These are phyloP conservation scores for Sparus aurata DNA, from an alignment of 2,797 vertebrate species.

Conservation along the genomic window DNA sequence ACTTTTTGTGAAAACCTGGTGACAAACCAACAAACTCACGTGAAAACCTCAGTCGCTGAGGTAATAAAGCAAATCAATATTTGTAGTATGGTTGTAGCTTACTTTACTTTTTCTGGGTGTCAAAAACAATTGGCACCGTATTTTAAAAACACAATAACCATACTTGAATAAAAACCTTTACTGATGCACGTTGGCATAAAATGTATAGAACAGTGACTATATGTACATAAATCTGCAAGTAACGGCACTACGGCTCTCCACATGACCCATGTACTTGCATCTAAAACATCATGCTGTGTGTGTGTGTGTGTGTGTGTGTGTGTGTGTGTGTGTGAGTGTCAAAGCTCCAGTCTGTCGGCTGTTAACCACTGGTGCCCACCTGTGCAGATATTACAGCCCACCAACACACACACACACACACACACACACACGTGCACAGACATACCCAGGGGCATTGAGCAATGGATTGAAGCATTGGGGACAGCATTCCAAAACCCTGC, in stretches of 20 bases:
- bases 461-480: slow-evolving; percentile 49
- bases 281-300: slow-evolving; percentile 15
- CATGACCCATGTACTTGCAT: slow-evolving; percentile 24
- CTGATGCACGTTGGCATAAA: not conserved
- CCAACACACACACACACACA: slow-evolving; percentile 14
- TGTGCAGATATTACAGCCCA: slow-evolving; percentile 34
- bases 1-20: too few species aligned
- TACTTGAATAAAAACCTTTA: not conserved
- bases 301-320: not conserved
- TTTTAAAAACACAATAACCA: not conserved
- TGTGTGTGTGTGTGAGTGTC: slow-evolving; percentile 7
- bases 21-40: too few species aligned
- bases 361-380: slow-evolving; percentile 49
- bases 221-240: not conserved
- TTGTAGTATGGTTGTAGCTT: too few species aligned
- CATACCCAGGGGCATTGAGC: slow-evolving; percentile 26
- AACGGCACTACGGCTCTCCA: slow-evolving; percentile 2
- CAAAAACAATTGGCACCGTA: not conserved
- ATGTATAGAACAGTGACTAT: not conserved
- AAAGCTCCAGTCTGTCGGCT: slow-evolving; percentile 32
- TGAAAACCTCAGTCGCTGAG: too few species aligned
- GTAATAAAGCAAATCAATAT: too few species aligned
- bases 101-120: too few species aligned
- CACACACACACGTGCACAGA: slow-evolving; percentile 1
- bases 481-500: slow-evolving; percentile 44